Percentiles rank a stretch among this genome's conserved stretches.
Evolutionary conservation across 2,113 vertebrate genomes (phyloP).

Genomic region (Promerops cafer): DNA sequence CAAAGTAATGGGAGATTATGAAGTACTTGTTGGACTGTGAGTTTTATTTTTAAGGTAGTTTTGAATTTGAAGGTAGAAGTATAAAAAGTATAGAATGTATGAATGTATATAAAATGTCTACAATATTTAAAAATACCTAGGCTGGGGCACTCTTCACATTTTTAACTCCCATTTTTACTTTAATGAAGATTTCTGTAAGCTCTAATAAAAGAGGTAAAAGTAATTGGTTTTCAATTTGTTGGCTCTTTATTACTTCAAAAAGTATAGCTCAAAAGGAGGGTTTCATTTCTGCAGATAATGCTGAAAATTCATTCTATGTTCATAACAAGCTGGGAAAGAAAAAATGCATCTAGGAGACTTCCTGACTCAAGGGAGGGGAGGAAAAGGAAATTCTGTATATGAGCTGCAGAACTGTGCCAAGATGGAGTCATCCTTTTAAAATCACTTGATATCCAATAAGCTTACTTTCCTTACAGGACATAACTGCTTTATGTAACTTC

Average conservation of each 20-base stretch:
- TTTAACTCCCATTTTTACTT: neutral
- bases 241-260: neutral
- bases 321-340: constrained; percentile 57
- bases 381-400: constrained; percentile 75
- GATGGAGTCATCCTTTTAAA: constrained; percentile 73
- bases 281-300: neutral
- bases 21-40: neutral
- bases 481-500: constrained; percentile 28
- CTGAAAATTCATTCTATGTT: constrained; percentile 21
- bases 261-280: neutral
- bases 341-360: constrained; percentile 69
- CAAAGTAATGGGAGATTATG: neutral
- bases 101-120: neutral
- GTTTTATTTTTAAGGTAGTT: neutral
- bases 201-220: neutral
- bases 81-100: neutral
- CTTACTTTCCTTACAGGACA: constrained; percentile 18
- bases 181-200: neutral
- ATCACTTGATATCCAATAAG: constrained; percentile 59
- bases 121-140: neutral
- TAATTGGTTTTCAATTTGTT: neutral
- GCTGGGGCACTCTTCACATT: neutral
- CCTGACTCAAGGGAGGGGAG: constrained; percentile 71
- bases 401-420: constrained; percentile 63
- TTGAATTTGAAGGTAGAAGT: neutral